Evolutionary conservation across 1,140 invertebrate species (phyloP).

Genomic region (Pristionchus pacificus): DNA sequence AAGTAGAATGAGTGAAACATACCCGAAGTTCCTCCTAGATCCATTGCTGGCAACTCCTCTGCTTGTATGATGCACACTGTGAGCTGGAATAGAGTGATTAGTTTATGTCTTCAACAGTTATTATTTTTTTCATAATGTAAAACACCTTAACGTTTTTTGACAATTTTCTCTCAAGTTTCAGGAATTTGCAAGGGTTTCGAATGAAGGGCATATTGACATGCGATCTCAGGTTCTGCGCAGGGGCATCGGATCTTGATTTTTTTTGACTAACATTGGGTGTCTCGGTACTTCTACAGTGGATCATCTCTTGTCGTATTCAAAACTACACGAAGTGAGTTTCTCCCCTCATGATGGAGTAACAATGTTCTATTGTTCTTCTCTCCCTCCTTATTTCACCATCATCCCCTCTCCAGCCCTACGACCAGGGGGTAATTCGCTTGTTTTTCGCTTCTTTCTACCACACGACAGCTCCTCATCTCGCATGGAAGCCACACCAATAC

Average conservation of each 20-base stretch:
- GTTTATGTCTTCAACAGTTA: conserved; percentile 1
- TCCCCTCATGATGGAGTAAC: neutral
- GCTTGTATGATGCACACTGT: conserved; percentile 52
- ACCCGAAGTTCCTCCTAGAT: conserved; percentile 41
- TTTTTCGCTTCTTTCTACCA: too few species aligned
- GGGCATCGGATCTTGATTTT: neutral
- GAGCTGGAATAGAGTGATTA: conserved; percentile 37
- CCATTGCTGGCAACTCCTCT: conserved; percentile 56
- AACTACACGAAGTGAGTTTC: neutral
- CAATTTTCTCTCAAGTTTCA: neutral
- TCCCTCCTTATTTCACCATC: neutral
- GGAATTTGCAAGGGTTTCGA: conserved; percentile 1
- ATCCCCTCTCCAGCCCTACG: too few species aligned
- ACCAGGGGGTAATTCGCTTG: too few species aligned
- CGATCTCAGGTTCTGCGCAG: neutral
- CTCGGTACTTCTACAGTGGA: too few species aligned
- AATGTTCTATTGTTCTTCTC: neutral
- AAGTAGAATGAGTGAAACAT: too few species aligned
- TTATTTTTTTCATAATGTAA: neutral
- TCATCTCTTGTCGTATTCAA: too few species aligned
- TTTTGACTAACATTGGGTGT: too few species aligned
- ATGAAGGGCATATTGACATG: conserved; percentile 11
- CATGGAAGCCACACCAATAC: too few species aligned
- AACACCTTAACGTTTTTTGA: neutral
- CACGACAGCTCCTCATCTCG: too few species aligned